These are phyloP conservation scores for Cotesia congregata DNA, from an alignment of 2,888 invertebrate genomes.

Conservation along the genomic window DNA sequence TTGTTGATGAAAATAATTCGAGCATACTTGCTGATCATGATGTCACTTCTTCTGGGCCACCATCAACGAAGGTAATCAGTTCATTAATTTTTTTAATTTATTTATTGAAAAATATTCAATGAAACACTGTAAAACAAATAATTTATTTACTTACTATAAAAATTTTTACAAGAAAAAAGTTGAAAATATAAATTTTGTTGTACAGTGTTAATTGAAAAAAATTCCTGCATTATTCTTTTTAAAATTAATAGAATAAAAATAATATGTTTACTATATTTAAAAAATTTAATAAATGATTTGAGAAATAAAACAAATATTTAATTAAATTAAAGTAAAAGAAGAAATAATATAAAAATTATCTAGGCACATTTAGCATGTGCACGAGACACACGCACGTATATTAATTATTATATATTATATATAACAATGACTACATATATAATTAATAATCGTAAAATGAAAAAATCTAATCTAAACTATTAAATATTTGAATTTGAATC, in stretches of 20 bases:
- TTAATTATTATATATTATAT: constrained; percentile 39
- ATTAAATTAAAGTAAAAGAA: background rate
- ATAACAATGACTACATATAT: background rate
- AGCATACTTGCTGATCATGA: constrained; percentile 85
- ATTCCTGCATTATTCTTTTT: too few species aligned
- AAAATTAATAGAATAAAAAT: too few species aligned
- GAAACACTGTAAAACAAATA: constrained; percentile 7
- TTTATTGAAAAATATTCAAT: constrained; percentile 2
- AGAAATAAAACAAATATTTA: too few species aligned
- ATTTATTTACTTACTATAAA: background rate
- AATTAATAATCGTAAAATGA: constrained; percentile 2
- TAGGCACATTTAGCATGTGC: constrained; percentile 38
- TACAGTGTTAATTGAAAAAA: too few species aligned
- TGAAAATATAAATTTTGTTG: too few species aligned
- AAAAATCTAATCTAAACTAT: constrained; percentile 5
- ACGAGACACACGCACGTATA: constrained; percentile 46
- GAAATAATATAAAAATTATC: background rate
- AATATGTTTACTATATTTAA: too few species aligned
- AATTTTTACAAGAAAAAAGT: too few species aligned
- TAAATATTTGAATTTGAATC: constrained; percentile 18
- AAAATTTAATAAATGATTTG: too few species aligned
- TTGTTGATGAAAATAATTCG: constrained; percentile 90
- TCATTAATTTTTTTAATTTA: background rate
- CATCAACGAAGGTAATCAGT: constrained; percentile 84
- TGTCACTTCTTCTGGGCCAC: constrained; percentile 80